Conservation (phyloP, 2,888 invertebrate genomes). For the Cerceris rybyensis region DNA sequence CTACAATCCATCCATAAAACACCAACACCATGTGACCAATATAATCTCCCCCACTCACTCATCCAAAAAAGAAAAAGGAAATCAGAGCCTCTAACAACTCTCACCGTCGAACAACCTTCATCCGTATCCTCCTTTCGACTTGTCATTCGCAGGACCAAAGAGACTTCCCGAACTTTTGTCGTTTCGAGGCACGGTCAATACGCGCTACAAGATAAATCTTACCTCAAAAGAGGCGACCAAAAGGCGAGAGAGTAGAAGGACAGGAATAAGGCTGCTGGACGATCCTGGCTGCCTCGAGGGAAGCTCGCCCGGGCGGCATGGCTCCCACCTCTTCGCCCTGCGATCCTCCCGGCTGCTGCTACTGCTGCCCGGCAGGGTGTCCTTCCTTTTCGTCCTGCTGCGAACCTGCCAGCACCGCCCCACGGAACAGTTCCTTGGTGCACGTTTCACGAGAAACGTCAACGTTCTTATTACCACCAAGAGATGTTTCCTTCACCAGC, state of each 20-base stretch:
- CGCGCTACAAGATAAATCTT: constrained; percentile 30
- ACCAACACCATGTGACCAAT: too few species aligned
- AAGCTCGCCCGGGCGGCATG: constrained; percentile 81
- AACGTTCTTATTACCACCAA: background rate
- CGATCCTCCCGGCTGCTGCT: constrained; percentile 66
- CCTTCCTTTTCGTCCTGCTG: constrained; percentile 32
- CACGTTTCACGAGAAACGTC: background rate
- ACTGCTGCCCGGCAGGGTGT: constrained; percentile 63
- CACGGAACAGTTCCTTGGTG: background rate
- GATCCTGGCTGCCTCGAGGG: constrained; percentile 71
- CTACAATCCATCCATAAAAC: too few species aligned
- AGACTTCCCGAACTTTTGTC: too few species aligned
- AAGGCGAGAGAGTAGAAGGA: constrained; percentile 51
- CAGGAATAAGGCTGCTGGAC: constrained; percentile 63
- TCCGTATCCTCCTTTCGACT: too few species aligned
- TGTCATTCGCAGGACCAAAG: too few species aligned
- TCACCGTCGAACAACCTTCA: too few species aligned
- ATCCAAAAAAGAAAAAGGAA: too few species aligned
- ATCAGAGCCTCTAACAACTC: too few species aligned
- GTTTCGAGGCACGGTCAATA: too few species aligned
- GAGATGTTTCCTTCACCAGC: constrained; percentile 13
- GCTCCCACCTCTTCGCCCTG: constrained; percentile 74
- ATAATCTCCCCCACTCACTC: too few species aligned
- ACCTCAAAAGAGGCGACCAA: constrained; percentile 59
- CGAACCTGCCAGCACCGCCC: constrained; percentile 3